Conservation (phyloP, 2,888 invertebrate species). For the Laothoe populi region DNA sequence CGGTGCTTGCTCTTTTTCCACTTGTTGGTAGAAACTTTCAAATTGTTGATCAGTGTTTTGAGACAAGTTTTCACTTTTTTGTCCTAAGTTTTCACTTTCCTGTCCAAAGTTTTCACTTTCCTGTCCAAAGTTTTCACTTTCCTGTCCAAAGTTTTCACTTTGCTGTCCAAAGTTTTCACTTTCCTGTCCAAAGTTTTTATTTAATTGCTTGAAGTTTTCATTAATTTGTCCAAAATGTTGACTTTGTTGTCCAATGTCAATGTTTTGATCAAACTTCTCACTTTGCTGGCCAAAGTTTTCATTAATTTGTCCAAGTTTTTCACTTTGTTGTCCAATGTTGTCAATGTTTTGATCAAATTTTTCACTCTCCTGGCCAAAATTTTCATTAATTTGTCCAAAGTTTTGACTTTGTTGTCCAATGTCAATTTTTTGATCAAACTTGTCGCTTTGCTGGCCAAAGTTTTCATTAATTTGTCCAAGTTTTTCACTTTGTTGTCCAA, state of each 20-base stretch:
- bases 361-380: slow-evolving; percentile 31
- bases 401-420: slow-evolving; percentile 31
- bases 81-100: slow-evolving; percentile 38
- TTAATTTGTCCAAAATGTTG: slow-evolving; percentile 32
- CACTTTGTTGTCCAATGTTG: slow-evolving; percentile 30
- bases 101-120: slow-evolving; percentile 30
- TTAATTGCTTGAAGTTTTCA: slow-evolving; percentile 34
- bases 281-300: slow-evolving; percentile 34
- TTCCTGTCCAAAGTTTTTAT: slow-evolving; percentile 40
- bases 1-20: neutral
- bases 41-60: slow-evolving; percentile 22
- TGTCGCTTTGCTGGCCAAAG: slow-evolving; percentile 31
- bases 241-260: slow-evolving; percentile 30
- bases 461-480: slow-evolving; percentile 34
- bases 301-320: slow-evolving; percentile 32
- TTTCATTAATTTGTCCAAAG: slow-evolving; percentile 34
- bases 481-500: slow-evolving; percentile 29
- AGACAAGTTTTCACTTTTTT: slow-evolving; percentile 34
- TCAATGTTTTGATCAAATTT: slow-evolving; percentile 36
- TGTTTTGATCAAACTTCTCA: slow-evolving; percentile 39
- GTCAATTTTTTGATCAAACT: slow-evolving; percentile 35
- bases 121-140: slow-evolving; percentile 33
- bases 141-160: slow-evolving; percentile 33
- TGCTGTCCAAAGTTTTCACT: slow-evolving; percentile 29
- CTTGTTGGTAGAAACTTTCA: slow-evolving; percentile 5